Evolutionary conservation across 2,113 vertebrate species (phyloP).

Genomic region (Picathartes gymnocephalus): DNA sequence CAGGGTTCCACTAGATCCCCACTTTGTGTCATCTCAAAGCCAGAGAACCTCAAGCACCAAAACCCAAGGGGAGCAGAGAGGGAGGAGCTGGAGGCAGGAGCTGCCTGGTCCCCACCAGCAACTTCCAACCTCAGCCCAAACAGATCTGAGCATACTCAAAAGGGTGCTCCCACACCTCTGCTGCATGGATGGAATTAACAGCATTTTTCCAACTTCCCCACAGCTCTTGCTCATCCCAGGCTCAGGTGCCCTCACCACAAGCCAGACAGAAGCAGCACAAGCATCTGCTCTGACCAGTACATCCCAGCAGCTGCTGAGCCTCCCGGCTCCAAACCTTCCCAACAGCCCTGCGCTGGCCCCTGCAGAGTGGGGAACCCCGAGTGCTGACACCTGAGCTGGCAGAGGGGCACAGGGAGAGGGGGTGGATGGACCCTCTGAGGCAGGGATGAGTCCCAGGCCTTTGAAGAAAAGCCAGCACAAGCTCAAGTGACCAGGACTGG

Average conservation of each 20-base stretch:
- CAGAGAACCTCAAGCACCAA: neutral
- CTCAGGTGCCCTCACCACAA: neutral
- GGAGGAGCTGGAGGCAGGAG: neutral
- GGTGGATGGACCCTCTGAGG: neutral
- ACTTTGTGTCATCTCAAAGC: neutral
- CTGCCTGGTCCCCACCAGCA: neutral
- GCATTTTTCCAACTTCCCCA: neutral
- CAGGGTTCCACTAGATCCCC: neutral
- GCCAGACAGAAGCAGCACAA: neutral
- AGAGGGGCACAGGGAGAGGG: neutral
- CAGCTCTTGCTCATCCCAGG: neutral
- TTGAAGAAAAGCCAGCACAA: neutral
- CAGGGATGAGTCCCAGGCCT: neutral
- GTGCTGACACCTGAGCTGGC: neutral
- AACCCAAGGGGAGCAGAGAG: neutral
- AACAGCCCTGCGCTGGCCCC: neutral
- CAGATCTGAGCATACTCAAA: fast-evolving
- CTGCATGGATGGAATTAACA: neutral
- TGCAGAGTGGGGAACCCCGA: neutral
- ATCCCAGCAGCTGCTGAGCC: neutral
- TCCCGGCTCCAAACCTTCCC: neutral
- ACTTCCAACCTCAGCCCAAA: neutral
- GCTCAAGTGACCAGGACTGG: neutral
- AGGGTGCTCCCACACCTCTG: neutral
- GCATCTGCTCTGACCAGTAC: neutral